These are phyloP conservation scores for Pteria penguin DNA, from an alignment of 2,888 invertebrate genomes.

Conservation along the genomic window DNA sequence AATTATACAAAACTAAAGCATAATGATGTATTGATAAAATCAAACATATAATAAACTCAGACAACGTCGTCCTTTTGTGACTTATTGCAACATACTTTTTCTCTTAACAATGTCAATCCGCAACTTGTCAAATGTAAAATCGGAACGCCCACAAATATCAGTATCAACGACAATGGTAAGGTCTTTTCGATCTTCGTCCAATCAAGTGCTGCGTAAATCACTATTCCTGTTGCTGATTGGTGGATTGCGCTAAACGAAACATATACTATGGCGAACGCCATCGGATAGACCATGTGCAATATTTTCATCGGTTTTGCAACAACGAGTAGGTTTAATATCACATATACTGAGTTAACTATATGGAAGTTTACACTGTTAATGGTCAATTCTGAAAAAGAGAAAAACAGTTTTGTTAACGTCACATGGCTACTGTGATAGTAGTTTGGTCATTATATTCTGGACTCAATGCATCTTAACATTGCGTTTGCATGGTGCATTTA, in stretches of 20 bases:
- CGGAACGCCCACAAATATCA: background rate
- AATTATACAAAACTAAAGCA: too few relatives aligned
- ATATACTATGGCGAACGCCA: background rate
- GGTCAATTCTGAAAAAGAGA: background rate
- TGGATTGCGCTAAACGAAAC: background rate
- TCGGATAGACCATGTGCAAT: background rate
- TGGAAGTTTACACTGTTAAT: background rate
- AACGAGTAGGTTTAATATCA: background rate
- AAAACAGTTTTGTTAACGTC: too few relatives aligned
- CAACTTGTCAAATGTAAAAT: background rate
- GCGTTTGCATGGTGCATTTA: too few relatives aligned
- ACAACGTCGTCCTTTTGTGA: background rate
- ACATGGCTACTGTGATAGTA: too few relatives aligned
- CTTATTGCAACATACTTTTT: background rate
- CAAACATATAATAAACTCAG: too few relatives aligned
- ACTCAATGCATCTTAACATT: too few relatives aligned
- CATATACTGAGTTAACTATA: background rate
- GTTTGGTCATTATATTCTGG: too few relatives aligned
- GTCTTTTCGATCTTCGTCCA: background rate
- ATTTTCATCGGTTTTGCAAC: background rate
- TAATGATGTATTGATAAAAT: too few relatives aligned
- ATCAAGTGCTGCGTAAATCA: background rate
- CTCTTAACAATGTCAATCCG: background rate
- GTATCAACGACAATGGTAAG: background rate
- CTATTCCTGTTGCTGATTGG: background rate